Evolutionary conservation across 2,888 invertebrate genomes (phyloP), one percentile per base, ranked within the genome.

Genomic region (Tanytarsus gracilentus): DNA sequence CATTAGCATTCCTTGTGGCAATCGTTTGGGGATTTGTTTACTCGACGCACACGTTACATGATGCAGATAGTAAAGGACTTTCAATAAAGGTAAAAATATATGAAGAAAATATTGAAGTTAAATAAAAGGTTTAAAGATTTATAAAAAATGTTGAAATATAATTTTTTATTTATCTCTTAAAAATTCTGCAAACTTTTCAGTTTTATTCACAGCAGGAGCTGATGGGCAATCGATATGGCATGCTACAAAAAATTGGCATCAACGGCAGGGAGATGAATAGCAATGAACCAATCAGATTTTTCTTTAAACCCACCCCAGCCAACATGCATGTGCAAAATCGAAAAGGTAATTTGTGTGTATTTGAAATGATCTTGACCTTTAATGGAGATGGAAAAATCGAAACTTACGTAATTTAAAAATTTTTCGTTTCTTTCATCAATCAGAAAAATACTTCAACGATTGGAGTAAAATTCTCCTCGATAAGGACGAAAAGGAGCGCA

Each of bases 21-120:
- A 66, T 73, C 39, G 70, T 72, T 11, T 73, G 73, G 72, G 70
- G 72, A 48, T 68, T 73, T 64, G 68, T 71, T 49, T 71, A 69
- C 64, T 67, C 67, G 5, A 66, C 67, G 30, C 65, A 64, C 61
- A 61, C 61, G 50, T 48, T 29, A 29, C n/a, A 51, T 29, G 51
- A 51, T n/a, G 27, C 3, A n/a, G 16, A 26, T 21, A 52, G 5
- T 36, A 53, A 53, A 21, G 29, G 30, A 29, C 29, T 51, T 7
- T 51, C 51, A 29, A 29, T 51, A 18, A 51, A 51, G 51, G 51
- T 51, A 51, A 51, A 26, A 27, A 27, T 23, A n/a, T n/a, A n/a
- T n/a, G n/a, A n/a, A n/a, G n/a, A n/a, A n/a, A n/a, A n/a, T n/a
- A n/a, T n/a, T n/a, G n/a, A n/a, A n/a, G n/a, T n/a, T n/a, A n/a